Conservation (phyloP, 1,140 invertebrate species). For the Coenobita brevimanus region DNA sequence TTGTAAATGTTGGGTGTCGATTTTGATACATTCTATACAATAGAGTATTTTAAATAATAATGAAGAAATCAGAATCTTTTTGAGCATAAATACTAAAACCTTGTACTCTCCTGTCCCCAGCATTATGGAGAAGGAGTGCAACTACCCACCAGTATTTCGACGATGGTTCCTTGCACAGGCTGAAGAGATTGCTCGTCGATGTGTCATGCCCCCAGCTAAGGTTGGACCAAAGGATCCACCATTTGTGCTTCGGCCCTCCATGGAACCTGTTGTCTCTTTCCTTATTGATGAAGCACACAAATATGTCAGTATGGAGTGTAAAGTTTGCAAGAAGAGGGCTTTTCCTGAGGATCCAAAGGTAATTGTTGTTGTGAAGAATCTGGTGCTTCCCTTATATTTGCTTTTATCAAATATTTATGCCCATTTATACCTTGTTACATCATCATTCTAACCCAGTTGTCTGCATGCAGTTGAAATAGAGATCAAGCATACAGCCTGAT, state of each 20-base stretch:
- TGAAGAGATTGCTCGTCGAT: slow-evolving; percentile 81
- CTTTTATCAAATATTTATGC: too few relatives aligned
- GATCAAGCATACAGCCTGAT: too few relatives aligned
- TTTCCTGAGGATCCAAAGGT: slow-evolving; percentile 78
- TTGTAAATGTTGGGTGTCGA: too few relatives aligned
- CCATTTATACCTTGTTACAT: too few relatives aligned
- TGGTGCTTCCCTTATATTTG: too few relatives aligned
- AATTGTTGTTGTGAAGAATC: too few relatives aligned
- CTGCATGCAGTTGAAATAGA: too few relatives aligned
- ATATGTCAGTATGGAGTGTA: slow-evolving; percentile 79
- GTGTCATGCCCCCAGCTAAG: slow-evolving; percentile 81
- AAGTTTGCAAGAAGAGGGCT: slow-evolving; percentile 77
- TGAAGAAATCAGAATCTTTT: too few relatives aligned
- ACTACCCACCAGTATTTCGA: slow-evolving; percentile 80
- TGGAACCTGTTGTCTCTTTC: slow-evolving; percentile 79
- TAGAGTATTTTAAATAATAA: too few relatives aligned
- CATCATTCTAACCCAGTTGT: too few relatives aligned
- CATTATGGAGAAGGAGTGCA: slow-evolving; percentile 78
- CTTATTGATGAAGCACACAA: slow-evolving; percentile 76
- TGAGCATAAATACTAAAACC: neutral
- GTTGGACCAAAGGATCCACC: slow-evolving; percentile 75
- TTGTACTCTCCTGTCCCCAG: neutral
- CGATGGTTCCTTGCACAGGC: slow-evolving; percentile 80
- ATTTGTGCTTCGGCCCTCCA: slow-evolving; percentile 79
- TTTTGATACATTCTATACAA: too few relatives aligned